These are phyloP conservation scores for Scolopax bukidnonensis DNA, from an alignment of 2,797 vertebrate genomes.

Conservation along the genomic window DNA sequence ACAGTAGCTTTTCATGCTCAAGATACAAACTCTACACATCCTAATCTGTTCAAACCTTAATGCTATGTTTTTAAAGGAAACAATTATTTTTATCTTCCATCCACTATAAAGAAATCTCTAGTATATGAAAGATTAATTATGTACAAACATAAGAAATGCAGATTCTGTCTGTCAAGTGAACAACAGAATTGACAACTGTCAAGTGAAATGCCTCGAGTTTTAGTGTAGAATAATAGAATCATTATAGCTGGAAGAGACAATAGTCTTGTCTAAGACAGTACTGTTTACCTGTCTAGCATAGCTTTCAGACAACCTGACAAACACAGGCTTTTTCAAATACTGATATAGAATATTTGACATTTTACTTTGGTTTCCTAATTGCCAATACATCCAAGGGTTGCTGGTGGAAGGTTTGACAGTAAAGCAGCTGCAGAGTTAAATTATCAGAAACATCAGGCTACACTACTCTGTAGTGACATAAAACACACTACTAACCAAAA, in stretches of 20 bases:
- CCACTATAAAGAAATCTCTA: background rate
- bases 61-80: background rate
- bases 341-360: background rate
- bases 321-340: background rate
- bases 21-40: background rate
- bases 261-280: background rate
- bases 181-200: too few species aligned
- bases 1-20: background rate
- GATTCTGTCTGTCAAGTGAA: too few species aligned
- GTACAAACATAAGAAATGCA: background rate
- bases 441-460: background rate
- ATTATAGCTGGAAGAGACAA: background rate
- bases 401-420: background rate
- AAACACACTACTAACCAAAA: background rate
- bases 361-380: background rate
- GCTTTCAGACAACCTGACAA: background rate
- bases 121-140: background rate
- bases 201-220: background rate
- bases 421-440: background rate
- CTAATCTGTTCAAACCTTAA: background rate
- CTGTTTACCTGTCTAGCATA: background rate
- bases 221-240: background rate
- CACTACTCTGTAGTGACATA: background rate
- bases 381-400: background rate
- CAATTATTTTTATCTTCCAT: background rate